These are phyloP conservation scores for Mastomys natalensis DNA, from an alignment of 2,113 vertebrate genomes.

Conservation along the genomic window DNA sequence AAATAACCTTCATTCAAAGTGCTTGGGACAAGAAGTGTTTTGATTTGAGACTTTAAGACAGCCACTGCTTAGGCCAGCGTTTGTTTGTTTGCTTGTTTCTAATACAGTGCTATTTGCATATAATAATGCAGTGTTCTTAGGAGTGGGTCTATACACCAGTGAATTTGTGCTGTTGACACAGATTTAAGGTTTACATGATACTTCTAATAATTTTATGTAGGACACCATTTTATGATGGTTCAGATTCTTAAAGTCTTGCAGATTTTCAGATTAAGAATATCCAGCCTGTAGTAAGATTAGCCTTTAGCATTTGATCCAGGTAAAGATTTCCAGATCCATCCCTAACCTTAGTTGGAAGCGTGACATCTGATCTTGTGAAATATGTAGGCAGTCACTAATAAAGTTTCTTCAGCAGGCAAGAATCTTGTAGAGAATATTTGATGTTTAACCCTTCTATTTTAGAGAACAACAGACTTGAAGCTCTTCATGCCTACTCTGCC, in stretches of 20 bases:
- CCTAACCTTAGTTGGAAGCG: background rate
- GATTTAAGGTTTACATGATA: background rate
- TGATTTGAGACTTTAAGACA: background rate
- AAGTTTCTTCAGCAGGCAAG: background rate
- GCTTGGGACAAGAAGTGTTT: background rate
- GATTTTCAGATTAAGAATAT: background rate
- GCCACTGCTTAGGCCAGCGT: background rate
- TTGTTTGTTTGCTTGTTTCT: background rate
- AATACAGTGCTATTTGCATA: background rate
- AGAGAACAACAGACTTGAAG: background rate
- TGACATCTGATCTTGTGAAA: background rate
- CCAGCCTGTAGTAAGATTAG: background rate
- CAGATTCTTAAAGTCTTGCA: background rate
- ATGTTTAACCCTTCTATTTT: too few species aligned
- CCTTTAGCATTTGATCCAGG: background rate
- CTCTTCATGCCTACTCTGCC: background rate
- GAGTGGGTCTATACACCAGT: background rate
- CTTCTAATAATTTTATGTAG: background rate
- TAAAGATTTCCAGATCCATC: background rate
- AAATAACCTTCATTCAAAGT: background rate
- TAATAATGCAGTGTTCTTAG: background rate
- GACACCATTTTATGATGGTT: background rate
- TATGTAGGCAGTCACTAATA: background rate
- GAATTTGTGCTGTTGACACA: background rate
- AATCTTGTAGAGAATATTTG: background rate